Conservation (phyloP, 1,140 invertebrate genomes). For the Trachymyrmex septentrionalis region DNA sequence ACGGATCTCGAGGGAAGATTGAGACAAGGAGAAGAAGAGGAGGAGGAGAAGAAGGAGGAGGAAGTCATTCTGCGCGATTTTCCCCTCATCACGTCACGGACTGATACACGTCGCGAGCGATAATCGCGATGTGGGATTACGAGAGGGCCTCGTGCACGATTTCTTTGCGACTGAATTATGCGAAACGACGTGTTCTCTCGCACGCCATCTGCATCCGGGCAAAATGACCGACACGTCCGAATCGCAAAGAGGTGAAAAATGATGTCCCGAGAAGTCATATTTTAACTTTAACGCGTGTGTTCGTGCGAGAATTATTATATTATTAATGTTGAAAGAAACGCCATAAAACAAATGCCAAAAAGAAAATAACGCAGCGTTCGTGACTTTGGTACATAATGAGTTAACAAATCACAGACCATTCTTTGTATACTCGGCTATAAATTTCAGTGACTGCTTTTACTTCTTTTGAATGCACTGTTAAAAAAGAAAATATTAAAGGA, state of each 20-base stretch:
- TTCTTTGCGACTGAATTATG: conserved; percentile 18
- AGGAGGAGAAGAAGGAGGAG: background rate
- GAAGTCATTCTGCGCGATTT: conserved; percentile 45
- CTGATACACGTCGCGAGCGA: conserved; percentile 24
- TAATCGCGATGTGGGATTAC: too few relatives aligned
- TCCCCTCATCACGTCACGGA: conserved; percentile 50
- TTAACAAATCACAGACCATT: background rate
- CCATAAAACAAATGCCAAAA: background rate
- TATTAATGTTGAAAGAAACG: background rate
- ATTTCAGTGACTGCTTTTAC: background rate
- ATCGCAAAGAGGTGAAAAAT: background rate
- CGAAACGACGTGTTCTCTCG: conserved; percentile 4
- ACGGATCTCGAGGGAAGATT: conserved; percentile 2
- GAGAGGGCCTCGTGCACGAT: background rate
- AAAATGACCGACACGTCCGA: background rate
- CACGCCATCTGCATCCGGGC: background rate
- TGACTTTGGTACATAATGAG: background rate
- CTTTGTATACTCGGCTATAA: background rate
- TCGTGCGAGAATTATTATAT: background rate
- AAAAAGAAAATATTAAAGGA: too few relatives aligned
- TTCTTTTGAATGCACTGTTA: background rate
- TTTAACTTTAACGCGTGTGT: background rate
- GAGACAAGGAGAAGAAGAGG: background rate
- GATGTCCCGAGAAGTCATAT: background rate
- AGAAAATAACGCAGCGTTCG: background rate